Conservation (phyloP, 2,888 invertebrate species). For the Phaedon cochleariae region DNA sequence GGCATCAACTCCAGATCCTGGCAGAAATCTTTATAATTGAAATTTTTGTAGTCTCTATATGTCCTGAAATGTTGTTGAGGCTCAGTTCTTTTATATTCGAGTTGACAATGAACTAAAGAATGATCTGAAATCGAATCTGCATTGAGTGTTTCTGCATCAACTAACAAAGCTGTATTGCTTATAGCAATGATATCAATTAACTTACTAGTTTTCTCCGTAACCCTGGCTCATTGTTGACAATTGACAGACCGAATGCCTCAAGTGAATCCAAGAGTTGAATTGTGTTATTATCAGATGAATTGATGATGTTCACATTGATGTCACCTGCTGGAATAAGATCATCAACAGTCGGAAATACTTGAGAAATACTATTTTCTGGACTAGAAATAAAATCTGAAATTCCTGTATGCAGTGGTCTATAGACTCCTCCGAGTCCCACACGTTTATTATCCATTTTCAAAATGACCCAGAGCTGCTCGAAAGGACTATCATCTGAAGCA, state of each 20-base stretch:
- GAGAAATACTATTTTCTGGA: neutral
- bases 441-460: neutral
- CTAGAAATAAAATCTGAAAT: neutral
- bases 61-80: neutral
- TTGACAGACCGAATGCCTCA: neutral
- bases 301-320: neutral
- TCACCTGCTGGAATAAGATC: slow-evolving; percentile 3
- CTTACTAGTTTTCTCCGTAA: neutral
- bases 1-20: too few relatives aligned
- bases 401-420: neutral
- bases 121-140: too few relatives aligned
- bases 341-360: neutral
- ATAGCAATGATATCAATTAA: neutral
- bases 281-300: neutral
- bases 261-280: neutral
- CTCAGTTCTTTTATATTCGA: too few relatives aligned
- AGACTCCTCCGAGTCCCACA: neutral
- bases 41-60: too few relatives aligned
- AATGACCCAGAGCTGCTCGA: neutral
- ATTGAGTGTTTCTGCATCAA: too few relatives aligned
- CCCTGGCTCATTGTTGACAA: neutral
- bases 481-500: neutral
- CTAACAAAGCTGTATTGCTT: neutral
- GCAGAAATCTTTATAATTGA: too few relatives aligned
- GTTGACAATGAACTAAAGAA: too few relatives aligned